Percentiles rank a stretch among this genome's conserved stretches.
Conservation (phyloP, 2,888 invertebrate species). For the Parelbella ahira region DNA sequence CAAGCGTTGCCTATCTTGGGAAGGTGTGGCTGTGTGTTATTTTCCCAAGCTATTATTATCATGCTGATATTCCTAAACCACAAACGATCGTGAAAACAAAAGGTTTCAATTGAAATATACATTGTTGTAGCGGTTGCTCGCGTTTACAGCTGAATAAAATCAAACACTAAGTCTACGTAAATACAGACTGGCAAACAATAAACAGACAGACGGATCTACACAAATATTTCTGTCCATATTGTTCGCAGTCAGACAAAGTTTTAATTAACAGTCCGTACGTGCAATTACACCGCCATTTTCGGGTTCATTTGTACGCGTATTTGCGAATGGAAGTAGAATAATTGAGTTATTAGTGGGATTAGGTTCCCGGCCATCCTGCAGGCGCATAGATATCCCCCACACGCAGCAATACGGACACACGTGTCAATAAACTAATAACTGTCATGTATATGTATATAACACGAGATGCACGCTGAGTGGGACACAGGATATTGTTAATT, state of each 20-base stretch:
- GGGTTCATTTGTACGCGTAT: slow-evolving; percentile 10
- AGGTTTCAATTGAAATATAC: too few relatives aligned
- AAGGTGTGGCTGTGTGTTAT: too few relatives aligned
- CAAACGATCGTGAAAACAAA: too few relatives aligned
- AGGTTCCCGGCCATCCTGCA: slow-evolving; percentile 23
- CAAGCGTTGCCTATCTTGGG: too few relatives aligned
- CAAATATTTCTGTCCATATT: slow-evolving; percentile 11
- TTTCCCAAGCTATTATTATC: too few relatives aligned
- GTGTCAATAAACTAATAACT: too few relatives aligned
- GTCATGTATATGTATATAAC: slow-evolving; percentile 1
- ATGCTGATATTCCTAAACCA: too few relatives aligned
- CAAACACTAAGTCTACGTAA: not conserved
- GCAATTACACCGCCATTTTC: slow-evolving; percentile 21
- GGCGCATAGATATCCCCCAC: too few relatives aligned
- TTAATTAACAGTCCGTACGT: slow-evolving; percentile 18
- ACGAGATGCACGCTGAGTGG: slow-evolving; percentile 2
- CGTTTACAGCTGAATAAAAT: too few relatives aligned
- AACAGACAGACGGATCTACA: slow-evolving; percentile 1
- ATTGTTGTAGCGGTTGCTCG: too few relatives aligned
- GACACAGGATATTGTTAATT: slow-evolving; percentile 14
- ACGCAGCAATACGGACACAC: too few relatives aligned
- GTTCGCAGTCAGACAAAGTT: slow-evolving; percentile 16
- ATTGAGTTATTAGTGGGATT: slow-evolving; percentile 33
- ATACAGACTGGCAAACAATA: slow-evolving; percentile 2
- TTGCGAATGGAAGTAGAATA: slow-evolving; percentile 25